Evolutionary conservation across 2,888 invertebrate genomes (phyloP).

Genomic region (Agrypnus murinus): DNA sequence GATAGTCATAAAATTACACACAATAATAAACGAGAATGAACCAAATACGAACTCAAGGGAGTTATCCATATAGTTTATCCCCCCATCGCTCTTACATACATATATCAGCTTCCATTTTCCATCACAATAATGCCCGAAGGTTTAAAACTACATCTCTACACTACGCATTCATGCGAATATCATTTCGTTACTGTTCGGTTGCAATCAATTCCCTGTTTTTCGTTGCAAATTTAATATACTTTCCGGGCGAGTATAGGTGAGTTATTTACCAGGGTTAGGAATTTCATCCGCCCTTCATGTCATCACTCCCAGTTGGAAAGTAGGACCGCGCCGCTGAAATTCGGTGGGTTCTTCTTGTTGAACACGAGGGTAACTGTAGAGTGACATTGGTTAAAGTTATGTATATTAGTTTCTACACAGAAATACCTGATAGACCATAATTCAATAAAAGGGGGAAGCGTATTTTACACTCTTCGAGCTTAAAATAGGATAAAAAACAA

Average conservation of each 20-base stretch:
- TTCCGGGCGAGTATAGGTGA: slow-evolving; percentile 30
- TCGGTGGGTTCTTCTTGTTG: neutral
- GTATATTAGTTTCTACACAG: too few relatives aligned
- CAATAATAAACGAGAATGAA: slow-evolving; percentile 3
- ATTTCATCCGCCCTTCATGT: slow-evolving; percentile 17
- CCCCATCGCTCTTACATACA: slow-evolving; percentile 29
- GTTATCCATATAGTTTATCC: slow-evolving; percentile 31
- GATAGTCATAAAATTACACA: too few relatives aligned
- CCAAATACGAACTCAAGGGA: slow-evolving; percentile 20
- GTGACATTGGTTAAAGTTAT: slow-evolving; percentile 5
- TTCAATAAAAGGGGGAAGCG: too few relatives aligned
- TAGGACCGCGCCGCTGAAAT: slow-evolving; percentile 3
- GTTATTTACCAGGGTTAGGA: slow-evolving; percentile 27
- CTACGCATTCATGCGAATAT: slow-evolving; percentile 40
- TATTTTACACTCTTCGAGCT: too few relatives aligned
- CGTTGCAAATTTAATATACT: slow-evolving; percentile 42
- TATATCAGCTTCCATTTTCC: slow-evolving; percentile 34
- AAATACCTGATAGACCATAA: too few relatives aligned
- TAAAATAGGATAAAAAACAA: too few relatives aligned
- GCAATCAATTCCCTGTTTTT: slow-evolving; percentile 45
- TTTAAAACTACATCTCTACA: slow-evolving; percentile 29
- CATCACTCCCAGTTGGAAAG: slow-evolving; percentile 7
- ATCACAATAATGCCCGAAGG: slow-evolving; percentile 35
- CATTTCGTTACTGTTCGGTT: slow-evolving; percentile 38
- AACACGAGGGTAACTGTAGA: neutral